Evolutionary conservation across 1,140 invertebrate genomes (phyloP).

Genomic region (Orussus abietinus): DNA sequence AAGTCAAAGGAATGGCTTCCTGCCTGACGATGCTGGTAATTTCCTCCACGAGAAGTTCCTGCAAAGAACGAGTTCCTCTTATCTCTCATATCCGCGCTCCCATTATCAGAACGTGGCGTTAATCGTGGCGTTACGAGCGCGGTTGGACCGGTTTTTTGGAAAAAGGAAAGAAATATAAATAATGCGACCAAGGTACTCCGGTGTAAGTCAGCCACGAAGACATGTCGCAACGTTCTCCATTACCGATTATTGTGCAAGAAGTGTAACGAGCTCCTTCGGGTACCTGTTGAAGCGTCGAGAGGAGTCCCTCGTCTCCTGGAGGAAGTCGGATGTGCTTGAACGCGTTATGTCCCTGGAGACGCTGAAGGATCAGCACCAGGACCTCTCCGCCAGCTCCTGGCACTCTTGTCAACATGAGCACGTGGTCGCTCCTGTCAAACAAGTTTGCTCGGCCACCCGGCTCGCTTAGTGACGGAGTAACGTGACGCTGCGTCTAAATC

Average conservation of each 20-base stretch:
- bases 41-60: slow-evolving; percentile 58
- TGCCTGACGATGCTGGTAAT: slow-evolving; percentile 54
- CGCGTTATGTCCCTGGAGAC: slow-evolving; percentile 59
- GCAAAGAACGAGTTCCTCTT: too few relatives aligned
- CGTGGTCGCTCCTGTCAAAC: slow-evolving; percentile 52
- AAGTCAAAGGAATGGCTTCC: slow-evolving; percentile 59
- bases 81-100: too few relatives aligned
- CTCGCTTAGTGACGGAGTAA: slow-evolving; percentile 58
- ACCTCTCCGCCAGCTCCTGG: slow-evolving; percentile 65
- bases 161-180: too few relatives aligned
- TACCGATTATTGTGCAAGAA: too few relatives aligned
- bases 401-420: slow-evolving; percentile 63
- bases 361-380: slow-evolving; percentile 62
- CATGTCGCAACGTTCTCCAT: too few relatives aligned
- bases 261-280: too few relatives aligned
- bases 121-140: too few relatives aligned
- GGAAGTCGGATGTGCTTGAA: slow-evolving; percentile 61
- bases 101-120: too few relatives aligned
- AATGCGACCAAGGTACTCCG: too few relatives aligned
- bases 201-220: too few relatives aligned
- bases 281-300: slow-evolving; percentile 53
- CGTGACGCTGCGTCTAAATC: slow-evolving; percentile 32
- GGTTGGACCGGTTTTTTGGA: too few relatives aligned
- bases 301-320: slow-evolving; percentile 41
- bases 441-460: slow-evolving; percentile 41